Percentiles rank a stretch among this genome's conserved stretches.
Evolutionary conservation across 2,888 invertebrate species (phyloP).

Genomic region (Cephalotes varians): DNA sequence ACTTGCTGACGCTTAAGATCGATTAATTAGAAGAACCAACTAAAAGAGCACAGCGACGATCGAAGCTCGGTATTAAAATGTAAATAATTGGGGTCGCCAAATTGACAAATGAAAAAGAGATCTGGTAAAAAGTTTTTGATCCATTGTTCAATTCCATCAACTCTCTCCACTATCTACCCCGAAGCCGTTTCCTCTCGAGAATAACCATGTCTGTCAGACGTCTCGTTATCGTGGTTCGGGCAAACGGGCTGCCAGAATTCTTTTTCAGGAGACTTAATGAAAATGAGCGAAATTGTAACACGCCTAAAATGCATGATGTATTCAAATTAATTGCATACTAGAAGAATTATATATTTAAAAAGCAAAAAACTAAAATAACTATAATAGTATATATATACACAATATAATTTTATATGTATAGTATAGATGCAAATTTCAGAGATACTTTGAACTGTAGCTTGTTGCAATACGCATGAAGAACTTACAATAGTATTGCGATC

Average conservation of each 20-base stretch:
- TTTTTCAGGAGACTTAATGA: slow-evolving; percentile 77
- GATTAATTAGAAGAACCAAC: slow-evolving; percentile 24
- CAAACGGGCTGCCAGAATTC: slow-evolving; percentile 63
- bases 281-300: slow-evolving; percentile 79
- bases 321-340: slow-evolving; percentile 63
- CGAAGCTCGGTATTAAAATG: slow-evolving; percentile 64
- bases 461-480: background rate
- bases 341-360: slow-evolving; percentile 29
- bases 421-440: background rate
- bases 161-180: slow-evolving; percentile 51
- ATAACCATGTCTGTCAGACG: slow-evolving; percentile 84
- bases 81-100: slow-evolving; percentile 61
- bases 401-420: background rate
- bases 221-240: slow-evolving; percentile 80
- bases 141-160: slow-evolving; percentile 80
- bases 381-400: background rate
- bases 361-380: background rate
- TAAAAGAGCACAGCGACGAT: background rate
- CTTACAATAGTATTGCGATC: background rate
- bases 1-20: slow-evolving; percentile 15
- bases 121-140: slow-evolving; percentile 70
- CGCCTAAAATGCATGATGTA: slow-evolving; percentile 57
- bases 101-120: slow-evolving; percentile 62
- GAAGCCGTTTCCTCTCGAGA: slow-evolving; percentile 79
- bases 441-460: background rate